These are phyloP conservation scores for Frankliniella fusca DNA, from an alignment of 2,888 invertebrate species.

Conservation along the genomic window DNA sequence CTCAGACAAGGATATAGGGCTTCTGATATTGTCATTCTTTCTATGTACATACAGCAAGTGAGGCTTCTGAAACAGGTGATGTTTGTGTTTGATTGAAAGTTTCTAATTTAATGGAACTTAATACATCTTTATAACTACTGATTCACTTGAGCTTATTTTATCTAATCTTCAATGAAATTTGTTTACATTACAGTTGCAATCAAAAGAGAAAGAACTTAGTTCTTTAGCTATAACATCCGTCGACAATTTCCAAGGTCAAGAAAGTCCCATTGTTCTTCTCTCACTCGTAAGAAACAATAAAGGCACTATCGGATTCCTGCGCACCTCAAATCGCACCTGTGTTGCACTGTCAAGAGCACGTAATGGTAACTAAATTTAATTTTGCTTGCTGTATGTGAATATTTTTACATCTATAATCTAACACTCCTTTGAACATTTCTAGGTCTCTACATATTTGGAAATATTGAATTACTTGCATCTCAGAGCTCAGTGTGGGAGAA, in stretches of 20 bases:
- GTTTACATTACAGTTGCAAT: neutral
- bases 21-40: constrained; percentile 64
- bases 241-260: constrained; percentile 76
- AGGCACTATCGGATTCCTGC: constrained; percentile 64
- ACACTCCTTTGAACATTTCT: neutral
- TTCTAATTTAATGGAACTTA: neutral
- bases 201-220: neutral
- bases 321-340: constrained; percentile 64
- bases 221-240: constrained; percentile 55
- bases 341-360: constrained; percentile 71
- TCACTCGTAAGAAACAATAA: constrained; percentile 73
- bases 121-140: neutral
- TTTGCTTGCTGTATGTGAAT: neutral
- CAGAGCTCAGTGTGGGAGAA: constrained; percentile 11
- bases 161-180: neutral
- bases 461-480: neutral
- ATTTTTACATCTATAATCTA: neutral
- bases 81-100: neutral
- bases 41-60: constrained; percentile 66
- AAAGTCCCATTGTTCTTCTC: constrained; percentile 69
- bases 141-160: neutral
- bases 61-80: constrained; percentile 53
- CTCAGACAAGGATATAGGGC: constrained; percentile 56
- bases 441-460: constrained; percentile 22
- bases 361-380: constrained; percentile 46